These are phyloP conservation scores for Pluvialis apricaria DNA, from an alignment of 2,113 vertebrate genomes.

Conservation along the genomic window DNA sequence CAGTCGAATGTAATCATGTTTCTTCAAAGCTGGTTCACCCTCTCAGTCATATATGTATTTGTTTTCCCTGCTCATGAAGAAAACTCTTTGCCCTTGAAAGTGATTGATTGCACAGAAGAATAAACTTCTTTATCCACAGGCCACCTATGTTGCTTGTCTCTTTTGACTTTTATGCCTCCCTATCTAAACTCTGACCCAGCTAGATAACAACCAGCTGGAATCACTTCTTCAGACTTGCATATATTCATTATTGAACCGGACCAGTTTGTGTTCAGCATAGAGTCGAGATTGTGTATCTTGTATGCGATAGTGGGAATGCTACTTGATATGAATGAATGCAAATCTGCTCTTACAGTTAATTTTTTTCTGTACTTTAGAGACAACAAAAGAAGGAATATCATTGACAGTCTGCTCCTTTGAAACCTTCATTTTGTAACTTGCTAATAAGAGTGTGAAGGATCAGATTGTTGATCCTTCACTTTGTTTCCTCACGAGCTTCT, in stretches of 20 bases:
- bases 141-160: conserved; percentile 27
- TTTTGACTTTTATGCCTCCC: background rate
- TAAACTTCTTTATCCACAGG: conserved; percentile 34
- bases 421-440: background rate
- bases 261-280: background rate
- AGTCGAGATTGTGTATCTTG: background rate
- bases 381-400: background rate
- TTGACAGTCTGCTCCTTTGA: background rate
- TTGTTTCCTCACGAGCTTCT: background rate
- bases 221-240: background rate
- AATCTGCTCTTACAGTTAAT: background rate
- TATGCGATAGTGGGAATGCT: background rate
- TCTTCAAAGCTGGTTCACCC: background rate
- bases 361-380: background rate
- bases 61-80: conserved; percentile 4
- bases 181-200: conserved; percentile 33
- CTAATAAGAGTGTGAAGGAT: background rate
- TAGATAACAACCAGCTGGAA: conserved; percentile 5
- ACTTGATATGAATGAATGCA: background rate
- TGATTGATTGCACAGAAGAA: conserved; percentile 39
- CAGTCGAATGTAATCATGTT: background rate
- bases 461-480: background rate
- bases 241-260: background rate
- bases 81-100: background rate
- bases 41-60: background rate